Evolutionary conservation across 2,888 invertebrate species (phyloP).

Genomic region (Drosophila leonis): DNA sequence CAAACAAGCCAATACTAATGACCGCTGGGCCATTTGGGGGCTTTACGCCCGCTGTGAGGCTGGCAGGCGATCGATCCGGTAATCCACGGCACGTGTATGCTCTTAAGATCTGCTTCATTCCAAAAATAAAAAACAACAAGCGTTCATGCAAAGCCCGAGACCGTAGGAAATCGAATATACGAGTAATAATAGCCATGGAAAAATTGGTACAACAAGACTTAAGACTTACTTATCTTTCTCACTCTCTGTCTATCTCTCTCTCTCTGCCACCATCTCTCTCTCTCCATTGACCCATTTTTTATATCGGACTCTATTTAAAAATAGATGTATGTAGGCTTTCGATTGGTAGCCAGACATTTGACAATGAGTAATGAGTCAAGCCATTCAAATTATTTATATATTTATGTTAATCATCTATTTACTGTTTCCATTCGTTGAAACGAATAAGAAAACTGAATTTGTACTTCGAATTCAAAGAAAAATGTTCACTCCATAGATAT

Average conservation of each 20-base stretch:
- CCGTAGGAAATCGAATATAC: slow-evolving; percentile 32
- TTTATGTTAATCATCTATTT: background rate
- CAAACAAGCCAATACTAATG: slow-evolving; percentile 49
- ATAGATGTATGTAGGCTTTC: slow-evolving; percentile 28
- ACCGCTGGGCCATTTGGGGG: slow-evolving; percentile 29
- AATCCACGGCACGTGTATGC: slow-evolving; percentile 78
- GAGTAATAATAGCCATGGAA: slow-evolving; percentile 19
- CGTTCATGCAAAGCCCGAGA: slow-evolving; percentile 15
- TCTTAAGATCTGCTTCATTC: slow-evolving; percentile 53
- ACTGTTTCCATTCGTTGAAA: background rate
- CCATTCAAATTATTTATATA: background rate
- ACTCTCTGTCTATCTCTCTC: background rate
- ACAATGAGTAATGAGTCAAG: slow-evolving; percentile 11
- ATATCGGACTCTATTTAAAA: slow-evolving; percentile 15
- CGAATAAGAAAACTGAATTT: background rate
- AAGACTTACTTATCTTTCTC: slow-evolving; percentile 7
- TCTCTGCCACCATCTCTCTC: background rate
- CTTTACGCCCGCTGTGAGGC: slow-evolving; percentile 45
- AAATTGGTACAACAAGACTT: slow-evolving; percentile 26
- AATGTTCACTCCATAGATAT: background rate
- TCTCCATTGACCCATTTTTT: slow-evolving; percentile 56
- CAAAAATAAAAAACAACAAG: slow-evolving; percentile 31
- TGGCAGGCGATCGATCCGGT: slow-evolving; percentile 41
- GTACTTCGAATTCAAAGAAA: too few relatives aligned
- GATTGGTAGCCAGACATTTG: slow-evolving; percentile 12